Base-by-base conservation (phyloP, 1,140 invertebrate genomes). In the Drosophila baimaii region DNA sequence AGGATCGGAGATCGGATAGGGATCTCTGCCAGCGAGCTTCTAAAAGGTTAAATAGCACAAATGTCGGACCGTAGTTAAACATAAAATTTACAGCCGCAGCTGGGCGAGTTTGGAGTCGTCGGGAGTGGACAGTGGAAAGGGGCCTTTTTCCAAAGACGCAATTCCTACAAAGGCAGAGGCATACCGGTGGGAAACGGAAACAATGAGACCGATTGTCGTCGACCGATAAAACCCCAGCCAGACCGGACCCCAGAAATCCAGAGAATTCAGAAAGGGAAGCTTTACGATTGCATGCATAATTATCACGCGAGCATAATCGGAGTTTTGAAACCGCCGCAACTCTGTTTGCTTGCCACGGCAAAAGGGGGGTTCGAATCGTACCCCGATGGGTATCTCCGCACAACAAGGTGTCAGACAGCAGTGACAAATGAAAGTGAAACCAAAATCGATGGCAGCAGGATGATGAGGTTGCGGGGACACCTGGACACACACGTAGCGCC, bases 401-500 rank as follows among this genome's bases (percentile, higher is more conserved):
- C 47, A 69, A 90, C 86, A 85, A 85, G 85, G 85, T 89, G 85
- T 89, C 85, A 85, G 83, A 69, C 58, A 81, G 58, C 49, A 51
- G 64, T 90, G 81, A 90, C 85, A 90, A 90, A 90, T 90, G 85
- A 90, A 90, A 90, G 84, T 85, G 81, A 90, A 90, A 85, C 46
- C 51, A 2, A 64, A 66, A 51, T 49, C 15, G 35, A 47, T 41
- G 21, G 51, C n/a, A n/a, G n/a, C n/a, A n/a, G n/a, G n/a, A 54
- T 55, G 47, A 35, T 47, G 13, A 27, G 15, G 12, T 15, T 37
- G 21, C 12, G 62, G 72, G 82, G 68, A 61, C 84, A 89, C 84
- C 85, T 89, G 84, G 84, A 89, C 80, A 89, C 77, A 89, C 84
- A 84, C 85, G 77, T 8, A 51, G 72, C 39, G 41, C 41, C 63